Evolutionary conservation across 2,113 vertebrate species (phyloP), one percentile per base, ranked within the genome.

Genomic region (Phrynocephalus versicolor): DNA sequence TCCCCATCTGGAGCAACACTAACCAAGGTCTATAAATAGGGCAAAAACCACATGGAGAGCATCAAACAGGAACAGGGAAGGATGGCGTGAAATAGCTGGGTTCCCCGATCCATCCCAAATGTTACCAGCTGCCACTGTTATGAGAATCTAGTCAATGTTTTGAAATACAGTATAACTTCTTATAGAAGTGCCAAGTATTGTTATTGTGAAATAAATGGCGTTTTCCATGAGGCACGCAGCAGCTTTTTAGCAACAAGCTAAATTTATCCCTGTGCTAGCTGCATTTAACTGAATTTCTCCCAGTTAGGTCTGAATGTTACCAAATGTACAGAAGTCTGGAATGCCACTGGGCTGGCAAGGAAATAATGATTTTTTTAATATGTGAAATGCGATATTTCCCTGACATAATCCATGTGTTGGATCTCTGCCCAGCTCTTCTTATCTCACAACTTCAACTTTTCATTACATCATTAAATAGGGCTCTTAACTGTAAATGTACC

Each of bases 401-500:
- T 73, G 58, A 91, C 88, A 90, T 90, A 92, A 14, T 93, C 88
- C 88, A 91, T 87, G 64, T 82, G 77, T 65, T 93, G 79, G 82
- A 85, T 79, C 92, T 88, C 77, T 90, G 88, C 84, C 89, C 21
- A 14, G 81, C 89, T 89, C 75, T 62, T 90, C 78, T 89, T 91
- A 90, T 88, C 89, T 82, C 89, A 89, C 91, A 93, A 75, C 90
- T 67, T 51, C 73, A 84, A 73, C 79, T 73, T 88, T 87, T 30
- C 55, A 55, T 90, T 93, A 88, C 89, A 90, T 92, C 90, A 92
- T 88, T 91, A 87, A 79, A 51, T 67, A 91, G 86, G 81, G 67
- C 87, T 92, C 90, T 93, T 90, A 92, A 90, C 81, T 93, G 74
- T 76, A 79, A 88, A 79, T 87, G 86, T 88, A 92, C 74, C 67